Conservation (phyloP, 2,888 invertebrate species). For the Tetranychus piercei region DNA sequence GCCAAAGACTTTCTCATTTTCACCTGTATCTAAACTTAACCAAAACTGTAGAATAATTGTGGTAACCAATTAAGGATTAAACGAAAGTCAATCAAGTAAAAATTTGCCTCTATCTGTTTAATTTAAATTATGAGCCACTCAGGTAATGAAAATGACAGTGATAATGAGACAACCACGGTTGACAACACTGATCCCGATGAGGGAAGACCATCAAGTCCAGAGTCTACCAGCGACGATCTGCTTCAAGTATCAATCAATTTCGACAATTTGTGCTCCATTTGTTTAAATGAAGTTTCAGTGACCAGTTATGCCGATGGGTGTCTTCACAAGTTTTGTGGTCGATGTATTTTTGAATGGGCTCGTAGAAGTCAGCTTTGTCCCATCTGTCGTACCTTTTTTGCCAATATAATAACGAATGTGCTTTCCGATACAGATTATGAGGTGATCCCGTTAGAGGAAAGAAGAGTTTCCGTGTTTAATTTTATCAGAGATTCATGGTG, state of each 20-base stretch:
- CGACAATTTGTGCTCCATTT: not conserved
- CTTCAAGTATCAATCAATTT: too few relatives aligned
- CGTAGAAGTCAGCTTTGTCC: not conserved
- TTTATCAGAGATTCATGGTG: not conserved
- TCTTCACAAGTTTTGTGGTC: not conserved
- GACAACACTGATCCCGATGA: not conserved
- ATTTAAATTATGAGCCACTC: too few relatives aligned
- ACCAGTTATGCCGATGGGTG: not conserved
- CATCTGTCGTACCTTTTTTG: not conserved
- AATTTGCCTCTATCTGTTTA: too few relatives aligned
- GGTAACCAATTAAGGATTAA: too few relatives aligned
- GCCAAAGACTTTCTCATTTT: too few relatives aligned
- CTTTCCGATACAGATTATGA: not conserved
- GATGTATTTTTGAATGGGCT: not conserved
- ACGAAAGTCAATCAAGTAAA: too few relatives aligned
- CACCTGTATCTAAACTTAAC: too few relatives aligned
- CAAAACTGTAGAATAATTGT: too few relatives aligned
- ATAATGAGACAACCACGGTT: too few relatives aligned
- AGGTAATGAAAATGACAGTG: too few relatives aligned
- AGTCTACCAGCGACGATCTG: not conserved
- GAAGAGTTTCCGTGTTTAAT: not conserved
- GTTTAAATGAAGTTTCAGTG: not conserved
- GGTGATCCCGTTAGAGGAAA: not conserved
- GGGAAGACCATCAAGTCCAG: too few relatives aligned
- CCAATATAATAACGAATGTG: not conserved